Evolutionary conservation across 2,113 vertebrate genomes (phyloP), one percentile per base, ranked within the genome.

Genomic region (Embiotoca jacksoni): DNA sequence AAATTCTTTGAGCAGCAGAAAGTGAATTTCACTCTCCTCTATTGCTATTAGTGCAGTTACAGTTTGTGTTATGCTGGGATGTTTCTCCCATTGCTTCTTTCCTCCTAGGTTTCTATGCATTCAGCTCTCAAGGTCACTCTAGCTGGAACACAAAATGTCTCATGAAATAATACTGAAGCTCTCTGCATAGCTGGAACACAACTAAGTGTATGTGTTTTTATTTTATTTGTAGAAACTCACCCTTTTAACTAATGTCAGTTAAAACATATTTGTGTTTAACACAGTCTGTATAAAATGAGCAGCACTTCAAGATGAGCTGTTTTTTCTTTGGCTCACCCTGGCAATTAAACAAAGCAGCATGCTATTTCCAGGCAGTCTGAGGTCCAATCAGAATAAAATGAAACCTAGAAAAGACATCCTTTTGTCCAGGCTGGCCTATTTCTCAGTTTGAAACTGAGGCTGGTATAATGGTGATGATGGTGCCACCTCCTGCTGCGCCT

Each of bases 401-500:
- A 67, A 84, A 76, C 54, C 11, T 32, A 56, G 64, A 75, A 71
- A 52, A 75, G 33, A 63, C 36, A 56, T 10, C n/a, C 54, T 65
- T 87, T 83, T 85, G 72, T 88, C 77, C 56, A 14, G 47, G 70
- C 81, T 62, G 77, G 84, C 76, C 83, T 72, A 59, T 81, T 78
- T 68, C 73, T 87, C 65, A 7, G 63, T 81, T 75, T 86, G 87
- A 82, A 84, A 82, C 56, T 31, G 72, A 85, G 70, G 86, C 84
- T 85, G 86, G 64, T 86, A 54, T 88, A 86, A 87, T 89, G 83
- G 84, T 69, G 55, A 64, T 81, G 74, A 75, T 82, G 79, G 73
- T 65, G 72, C 80, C 59, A 64, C 77, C 79, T 74, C 91, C 90
- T 39, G 69, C 90, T 86, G 89, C 49, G 89, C 46, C 79, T 88